These are phyloP conservation scores for Epizoanthus scotinus DNA, from an alignment of 92 coral and sea anemone genomes.

Conservation along the genomic window DNA sequence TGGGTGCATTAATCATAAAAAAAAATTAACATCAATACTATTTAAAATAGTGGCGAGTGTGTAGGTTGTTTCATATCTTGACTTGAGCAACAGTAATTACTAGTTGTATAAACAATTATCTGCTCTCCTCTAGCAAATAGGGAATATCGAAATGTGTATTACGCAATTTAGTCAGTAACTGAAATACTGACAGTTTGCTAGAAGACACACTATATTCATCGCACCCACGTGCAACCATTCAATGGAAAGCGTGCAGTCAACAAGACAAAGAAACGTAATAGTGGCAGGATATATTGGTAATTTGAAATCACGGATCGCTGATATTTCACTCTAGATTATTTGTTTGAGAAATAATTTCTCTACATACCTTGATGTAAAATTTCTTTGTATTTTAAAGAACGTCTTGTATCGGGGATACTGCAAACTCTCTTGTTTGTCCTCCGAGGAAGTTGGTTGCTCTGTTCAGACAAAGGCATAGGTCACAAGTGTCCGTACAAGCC, in stretches of 20 bases:
- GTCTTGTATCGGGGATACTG: slow-evolving; percentile 9
- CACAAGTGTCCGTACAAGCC: background rate
- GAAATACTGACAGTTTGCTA: too few species aligned
- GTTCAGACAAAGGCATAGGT: slow-evolving; percentile 27
- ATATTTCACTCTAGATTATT: background rate
- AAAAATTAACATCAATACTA: too few species aligned
- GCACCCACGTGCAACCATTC: slow-evolving; percentile 35
- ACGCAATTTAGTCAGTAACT: too few species aligned
- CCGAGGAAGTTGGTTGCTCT: slow-evolving; percentile 28
- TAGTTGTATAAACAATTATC: too few species aligned
- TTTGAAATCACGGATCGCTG: slow-evolving; percentile 5
- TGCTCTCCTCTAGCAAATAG: too few species aligned
- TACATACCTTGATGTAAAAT: background rate
- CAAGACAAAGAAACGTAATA: slow-evolving; percentile 24
- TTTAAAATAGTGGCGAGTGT: too few species aligned
- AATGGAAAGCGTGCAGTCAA: slow-evolving; percentile 38
- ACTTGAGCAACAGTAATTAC: too few species aligned
- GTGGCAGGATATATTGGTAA: background rate
- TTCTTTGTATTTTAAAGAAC: background rate
- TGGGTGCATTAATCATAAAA: too few species aligned
- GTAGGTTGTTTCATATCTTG: too few species aligned
- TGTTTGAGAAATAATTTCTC: background rate
- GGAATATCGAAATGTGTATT: too few species aligned
- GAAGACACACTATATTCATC: background rate
- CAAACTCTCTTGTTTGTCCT: slow-evolving; percentile 23